Evolutionary conservation across 1,140 invertebrate genomes (phyloP), one percentile per base, ranked within the genome.

Genomic region (Caerostris extrusa): DNA sequence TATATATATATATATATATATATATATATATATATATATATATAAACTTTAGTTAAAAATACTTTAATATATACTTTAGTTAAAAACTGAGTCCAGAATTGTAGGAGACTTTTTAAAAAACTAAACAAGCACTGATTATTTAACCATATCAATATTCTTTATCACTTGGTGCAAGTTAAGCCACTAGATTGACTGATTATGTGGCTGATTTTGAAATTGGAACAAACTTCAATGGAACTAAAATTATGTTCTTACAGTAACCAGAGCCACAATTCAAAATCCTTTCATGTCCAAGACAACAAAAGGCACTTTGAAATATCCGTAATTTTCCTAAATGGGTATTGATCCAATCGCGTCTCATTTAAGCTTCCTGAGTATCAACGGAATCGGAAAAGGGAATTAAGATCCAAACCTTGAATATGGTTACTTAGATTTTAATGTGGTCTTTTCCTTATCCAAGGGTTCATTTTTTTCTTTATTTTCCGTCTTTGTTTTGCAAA

Each of bases 261-360:
- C 6, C 7, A 3, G 19, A 19, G 10, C 69, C 69, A 50, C n/a
- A 10, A 34, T 8, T 50, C 69, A 7, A 34, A 71, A 19, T 71
- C 69, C 19, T 56, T 57, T 12, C 14, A 5, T 7, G 50, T 83
- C 19, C 17, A 57, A 83, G 55, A 83, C 81, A 83, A n/a, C 53
- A 53, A 83, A 83, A 83, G 12, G 81, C 81, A 83, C 81, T 83
- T n/a, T 83, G 81, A 57, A 83, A 83, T 50, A 57, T 57, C 53
- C 53, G 50, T 83, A 56, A 83, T 83, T 57, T 83, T 83, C 81
- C 12, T 83, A 83, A 83, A 83, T 83, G 81, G 81, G 55, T 83
- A 83, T 83, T 83, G 81, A 83, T 83, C 81, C 53, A 53, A 83
- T 12, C 56, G 12, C 56, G 81, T 83, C 81, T 83, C 81, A 57